A percentile compares a stretch with the other conserved stretches of the same genome.
phyloP scores from a whole-genome alignment of 2,888 invertebrate species.

The Blastobasis lacticolella region DNA sequence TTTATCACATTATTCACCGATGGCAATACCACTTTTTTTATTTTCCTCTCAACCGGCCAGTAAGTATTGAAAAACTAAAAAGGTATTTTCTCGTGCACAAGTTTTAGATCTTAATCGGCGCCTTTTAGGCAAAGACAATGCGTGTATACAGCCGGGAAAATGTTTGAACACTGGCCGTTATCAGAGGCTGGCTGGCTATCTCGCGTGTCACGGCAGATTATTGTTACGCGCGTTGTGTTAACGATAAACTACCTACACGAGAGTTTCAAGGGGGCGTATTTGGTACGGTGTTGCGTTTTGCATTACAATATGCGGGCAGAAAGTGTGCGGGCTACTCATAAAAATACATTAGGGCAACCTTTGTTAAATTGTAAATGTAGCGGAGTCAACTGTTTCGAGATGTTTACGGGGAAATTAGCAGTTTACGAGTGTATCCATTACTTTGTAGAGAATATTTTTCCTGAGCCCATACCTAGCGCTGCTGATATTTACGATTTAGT shows the following conservation, averaged over 20 bases:
- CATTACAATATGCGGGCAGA: background rate
- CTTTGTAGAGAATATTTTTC: too few species aligned
- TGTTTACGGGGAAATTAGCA: too few species aligned
- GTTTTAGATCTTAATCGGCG: constrained; percentile 1
- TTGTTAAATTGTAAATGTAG: too few species aligned
- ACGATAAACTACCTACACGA: constrained; percentile 36
- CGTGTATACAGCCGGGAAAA: constrained; percentile 48
- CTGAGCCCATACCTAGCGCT: too few species aligned
- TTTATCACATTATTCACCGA: too few species aligned
- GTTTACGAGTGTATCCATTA: too few species aligned
- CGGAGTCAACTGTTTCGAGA: too few species aligned
- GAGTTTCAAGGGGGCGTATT: constrained; percentile 17
- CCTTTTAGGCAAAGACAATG: constrained; percentile 13
- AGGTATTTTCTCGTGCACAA: background rate
- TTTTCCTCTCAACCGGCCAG: background rate
- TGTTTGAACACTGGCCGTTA: constrained; percentile 55
- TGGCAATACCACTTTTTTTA: background rate
- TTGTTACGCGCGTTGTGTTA: constrained; percentile 50
- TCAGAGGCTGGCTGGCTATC: constrained; percentile 56
- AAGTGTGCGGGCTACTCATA: too few species aligned
- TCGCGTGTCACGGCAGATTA: constrained; percentile 68
- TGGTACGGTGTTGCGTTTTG: background rate
- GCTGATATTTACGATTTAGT: too few species aligned
- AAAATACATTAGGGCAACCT: too few species aligned
- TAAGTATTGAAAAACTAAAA: background rate